These are phyloP conservation scores for Nannoperca australis DNA, from an alignment of 2,797 vertebrate genomes.

Conservation along the genomic window DNA sequence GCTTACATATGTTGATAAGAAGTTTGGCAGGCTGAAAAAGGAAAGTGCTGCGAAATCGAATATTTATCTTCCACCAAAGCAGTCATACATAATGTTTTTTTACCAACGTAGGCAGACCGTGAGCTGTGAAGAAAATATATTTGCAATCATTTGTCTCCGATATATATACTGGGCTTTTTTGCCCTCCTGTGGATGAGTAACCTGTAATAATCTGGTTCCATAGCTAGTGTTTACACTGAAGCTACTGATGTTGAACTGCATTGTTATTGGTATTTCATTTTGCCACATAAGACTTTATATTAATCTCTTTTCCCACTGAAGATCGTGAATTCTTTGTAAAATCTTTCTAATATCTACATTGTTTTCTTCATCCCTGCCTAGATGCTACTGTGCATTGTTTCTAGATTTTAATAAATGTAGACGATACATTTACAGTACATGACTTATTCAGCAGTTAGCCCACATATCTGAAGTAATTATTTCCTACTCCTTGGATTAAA, in stretches of 20 bases:
- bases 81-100: slow-evolving; percentile 42
- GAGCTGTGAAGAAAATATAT: slow-evolving; percentile 41
- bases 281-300: not conserved
- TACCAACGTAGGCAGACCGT: slow-evolving; percentile 25
- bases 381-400: not conserved
- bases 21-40: slow-evolving; percentile 34
- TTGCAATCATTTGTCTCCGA: slow-evolving; percentile 7
- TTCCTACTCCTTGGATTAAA: slow-evolving; percentile 45
- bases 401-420: slow-evolving; percentile 4
- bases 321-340: not conserved
- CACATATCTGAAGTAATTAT: slow-evolving; percentile 54
- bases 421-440: slow-evolving; percentile 17
- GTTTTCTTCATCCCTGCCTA: not conserved
- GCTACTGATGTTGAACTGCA: slow-evolving; percentile 22
- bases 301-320: not conserved
- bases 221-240: slow-evolving; percentile 34
- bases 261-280: slow-evolving; percentile 12
- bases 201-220: slow-evolving; percentile 19
- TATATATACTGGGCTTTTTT: slow-evolving; percentile 16
- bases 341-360: not conserved
- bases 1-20: slow-evolving; percentile 51
- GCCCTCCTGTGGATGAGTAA: not conserved
- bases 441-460: slow-evolving; percentile 45
- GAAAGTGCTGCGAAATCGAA: slow-evolving; percentile 34
- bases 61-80: slow-evolving; percentile 50